These are phyloP conservation scores for Heliothis virescens DNA, from an alignment of 1,140 invertebrate genomes.

Conservation along the genomic window DNA sequence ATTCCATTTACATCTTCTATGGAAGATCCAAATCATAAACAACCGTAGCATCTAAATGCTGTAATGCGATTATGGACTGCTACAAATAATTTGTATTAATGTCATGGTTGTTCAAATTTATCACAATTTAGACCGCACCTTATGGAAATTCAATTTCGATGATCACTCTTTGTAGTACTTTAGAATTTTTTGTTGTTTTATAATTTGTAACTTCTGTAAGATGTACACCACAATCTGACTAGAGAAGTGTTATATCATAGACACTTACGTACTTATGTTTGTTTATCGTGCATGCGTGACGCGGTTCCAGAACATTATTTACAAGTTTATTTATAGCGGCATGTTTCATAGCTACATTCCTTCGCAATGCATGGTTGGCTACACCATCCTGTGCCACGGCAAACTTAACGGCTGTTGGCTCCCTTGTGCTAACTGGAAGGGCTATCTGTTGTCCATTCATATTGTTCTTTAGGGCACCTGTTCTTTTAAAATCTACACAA, in stretches of 20 bases:
- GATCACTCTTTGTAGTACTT: no score
- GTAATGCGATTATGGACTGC: no score
- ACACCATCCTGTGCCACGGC: neutral
- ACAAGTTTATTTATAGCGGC: slow-evolving; percentile 34
- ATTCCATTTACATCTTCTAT: no score
- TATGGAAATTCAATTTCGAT: no score
- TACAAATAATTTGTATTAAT: no score
- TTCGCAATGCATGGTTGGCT: slow-evolving; percentile 8
- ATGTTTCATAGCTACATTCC: slow-evolving; percentile 30
- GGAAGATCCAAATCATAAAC: no score
- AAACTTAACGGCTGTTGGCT: slow-evolving; percentile 3
- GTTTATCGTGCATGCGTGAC: slow-evolving; percentile 22
- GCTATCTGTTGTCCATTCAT: neutral
- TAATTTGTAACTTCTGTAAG: neutral
- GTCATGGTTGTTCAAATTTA: no score
- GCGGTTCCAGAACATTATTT: slow-evolving; percentile 34
- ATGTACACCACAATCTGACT: neutral
- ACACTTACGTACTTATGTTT: slow-evolving; percentile 13
- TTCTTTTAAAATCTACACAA: no score
- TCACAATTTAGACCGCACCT: no score
- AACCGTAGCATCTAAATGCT: no score
- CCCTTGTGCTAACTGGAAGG: neutral
- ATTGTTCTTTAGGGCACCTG: neutral
- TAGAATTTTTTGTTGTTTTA: no score
- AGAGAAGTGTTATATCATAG: slow-evolving; percentile 6